These are phyloP conservation scores for Prunella himalayana DNA, from an alignment of 2,113 vertebrate genomes.

Conservation along the genomic window DNA sequence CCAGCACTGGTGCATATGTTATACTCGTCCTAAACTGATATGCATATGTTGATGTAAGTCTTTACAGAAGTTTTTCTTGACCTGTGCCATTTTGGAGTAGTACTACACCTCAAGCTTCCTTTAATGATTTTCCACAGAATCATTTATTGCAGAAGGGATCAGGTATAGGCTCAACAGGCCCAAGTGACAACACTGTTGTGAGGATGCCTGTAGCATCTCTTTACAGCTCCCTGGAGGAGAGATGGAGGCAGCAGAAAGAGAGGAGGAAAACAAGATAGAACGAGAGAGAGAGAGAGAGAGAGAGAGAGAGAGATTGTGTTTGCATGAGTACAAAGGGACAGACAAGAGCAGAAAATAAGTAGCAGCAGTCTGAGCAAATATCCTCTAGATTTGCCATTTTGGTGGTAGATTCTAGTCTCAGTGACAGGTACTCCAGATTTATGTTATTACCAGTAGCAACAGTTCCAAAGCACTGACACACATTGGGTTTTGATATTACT, in stretches of 20 bases:
- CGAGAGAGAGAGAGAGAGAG: too few relatives aligned
- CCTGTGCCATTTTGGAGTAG: not conserved
- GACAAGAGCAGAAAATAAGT: not conserved
- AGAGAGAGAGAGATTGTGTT: not conserved
- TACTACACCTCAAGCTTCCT: not conserved
- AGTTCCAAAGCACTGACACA: not conserved
- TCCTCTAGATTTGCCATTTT: not conserved
- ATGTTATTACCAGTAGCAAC: not conserved
- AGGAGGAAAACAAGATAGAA: not conserved
- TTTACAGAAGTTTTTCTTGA: not conserved
- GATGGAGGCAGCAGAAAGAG: not conserved
- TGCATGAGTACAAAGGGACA: not conserved
- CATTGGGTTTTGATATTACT: not conserved
- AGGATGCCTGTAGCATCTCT: not conserved
- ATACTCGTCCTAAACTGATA: not conserved
- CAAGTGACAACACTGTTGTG: not conserved
- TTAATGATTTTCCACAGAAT: not conserved
- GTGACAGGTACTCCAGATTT: not conserved
- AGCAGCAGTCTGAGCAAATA: not conserved
- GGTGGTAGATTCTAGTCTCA: not conserved
- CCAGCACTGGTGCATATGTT: not conserved
- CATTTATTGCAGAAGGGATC: not conserved
- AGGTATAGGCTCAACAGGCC: not conserved
- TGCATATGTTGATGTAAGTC: not conserved
- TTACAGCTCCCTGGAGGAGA: not conserved